Percentiles rank a stretch among this genome's conserved stretches.
phyloP scores from a whole-genome alignment of 2,888 invertebrate genomes.

The Drosophila lutescens region DNA sequence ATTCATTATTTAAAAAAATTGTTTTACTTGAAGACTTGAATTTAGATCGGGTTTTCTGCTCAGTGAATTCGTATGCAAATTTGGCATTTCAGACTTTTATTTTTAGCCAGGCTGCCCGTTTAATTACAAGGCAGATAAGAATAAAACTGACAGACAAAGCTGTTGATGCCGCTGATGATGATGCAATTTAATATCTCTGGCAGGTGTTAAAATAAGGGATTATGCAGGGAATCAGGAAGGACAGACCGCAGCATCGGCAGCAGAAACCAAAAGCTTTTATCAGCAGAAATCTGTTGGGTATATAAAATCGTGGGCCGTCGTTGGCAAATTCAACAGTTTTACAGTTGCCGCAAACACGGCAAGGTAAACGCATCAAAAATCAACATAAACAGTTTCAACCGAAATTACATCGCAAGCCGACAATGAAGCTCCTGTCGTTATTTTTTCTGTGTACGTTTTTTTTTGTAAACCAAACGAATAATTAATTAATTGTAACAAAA shows the following conservation, averaged over 20 bases:
- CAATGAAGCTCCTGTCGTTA: constrained; percentile 46
- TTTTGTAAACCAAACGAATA: not conserved
- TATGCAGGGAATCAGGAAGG: constrained; percentile 45
- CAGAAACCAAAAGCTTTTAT: constrained; percentile 17
- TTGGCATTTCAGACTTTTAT: constrained; percentile 27
- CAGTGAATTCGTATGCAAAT: constrained; percentile 61
- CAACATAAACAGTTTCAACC: constrained; percentile 20
- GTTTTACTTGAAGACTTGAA: too few species aligned
- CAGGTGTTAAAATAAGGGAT: constrained; percentile 72
- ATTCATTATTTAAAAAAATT: too few species aligned
- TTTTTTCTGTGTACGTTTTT: constrained; percentile 53
- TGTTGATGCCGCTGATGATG: constrained; percentile 34
- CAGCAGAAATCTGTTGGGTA: constrained; percentile 17
- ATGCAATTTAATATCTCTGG: constrained; percentile 59
- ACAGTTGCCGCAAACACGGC: constrained; percentile 59
- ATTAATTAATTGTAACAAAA: not conserved
- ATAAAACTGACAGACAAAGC: constrained; percentile 46
- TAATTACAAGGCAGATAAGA: constrained; percentile 37
- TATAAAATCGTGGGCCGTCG: constrained; percentile 53
- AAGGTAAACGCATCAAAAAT: constrained; percentile 38
- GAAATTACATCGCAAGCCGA: constrained; percentile 28
- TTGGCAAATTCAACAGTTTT: constrained; percentile 49
- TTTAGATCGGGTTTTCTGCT: too few species aligned
- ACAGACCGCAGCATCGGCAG: constrained; percentile 12
- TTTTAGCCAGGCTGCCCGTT: constrained; percentile 24